Base-by-base conservation (phyloP, 2,888 invertebrate genomes). In the Drosophila affinis region DNA sequence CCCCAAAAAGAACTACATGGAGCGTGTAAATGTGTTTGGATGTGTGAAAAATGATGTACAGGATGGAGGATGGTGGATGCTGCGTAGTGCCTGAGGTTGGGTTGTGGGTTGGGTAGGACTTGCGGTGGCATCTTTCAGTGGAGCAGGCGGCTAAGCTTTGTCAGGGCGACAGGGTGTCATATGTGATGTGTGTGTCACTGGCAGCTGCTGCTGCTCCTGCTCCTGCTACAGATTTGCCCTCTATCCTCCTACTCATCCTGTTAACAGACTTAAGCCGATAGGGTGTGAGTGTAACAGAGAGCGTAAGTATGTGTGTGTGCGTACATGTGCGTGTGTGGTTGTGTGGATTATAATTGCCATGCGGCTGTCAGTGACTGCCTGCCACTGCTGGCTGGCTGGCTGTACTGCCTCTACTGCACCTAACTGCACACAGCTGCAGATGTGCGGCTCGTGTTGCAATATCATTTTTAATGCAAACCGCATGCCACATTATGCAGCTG, bases 381-480 rank as follows among this genome's bases (percentile, higher is more conserved):
- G 83, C 47, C 55, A 48, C 48, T 47, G 57, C 57, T 27, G 29
- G 47, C 32, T 51, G 39, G 14, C 14, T 51, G 39, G 14, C 14
- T 6, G 14, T 72, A 32, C 32, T 51, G 39, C 14, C 14, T n/a
- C 39, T 72, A 72, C 69, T 72, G 69, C 69, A 54, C 58, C 17
- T 24, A 62, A 32, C 60, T 48, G 59, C 71, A 56, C 27, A 32
- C 44, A 56, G 44, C 62, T 59, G 27, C 84, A 68, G 49, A 81
- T 76, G 62, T 80, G 84, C 68, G 61, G 58, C 76, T 88, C 78
- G 74, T 79, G 87, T 79, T 87, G 84, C 87, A 87, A 67, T 87
- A 87, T 89, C 87, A 87, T 88, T 87, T 89, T 87, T 87, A 88
- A 89, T 87, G 89, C 89, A 87, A 89, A 85, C 87, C 89, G 77